Evolutionary conservation across 2,797 vertebrate genomes (phyloP).

Genomic region (Pangasius macronema): DNA sequence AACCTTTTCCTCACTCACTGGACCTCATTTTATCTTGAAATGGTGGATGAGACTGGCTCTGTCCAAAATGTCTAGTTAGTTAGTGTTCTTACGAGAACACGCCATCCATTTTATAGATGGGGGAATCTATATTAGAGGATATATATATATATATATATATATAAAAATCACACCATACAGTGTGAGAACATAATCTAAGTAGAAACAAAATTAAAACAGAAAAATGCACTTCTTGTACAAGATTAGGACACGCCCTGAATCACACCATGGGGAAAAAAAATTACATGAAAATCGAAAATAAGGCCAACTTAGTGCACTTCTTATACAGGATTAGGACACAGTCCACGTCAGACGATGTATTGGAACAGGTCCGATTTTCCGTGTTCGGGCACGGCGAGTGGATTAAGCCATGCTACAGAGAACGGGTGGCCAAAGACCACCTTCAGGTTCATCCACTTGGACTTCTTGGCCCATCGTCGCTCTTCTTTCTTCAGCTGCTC

Average conservation of each 20-base stretch:
- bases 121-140: no score
- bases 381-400: slow-evolving; percentile 90
- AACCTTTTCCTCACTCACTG: background rate
- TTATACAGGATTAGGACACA: background rate
- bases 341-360: slow-evolving; percentile 88
- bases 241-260: background rate
- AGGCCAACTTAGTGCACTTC: background rate
- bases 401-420: slow-evolving; percentile 95
- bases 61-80: no score
- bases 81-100: no score
- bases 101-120: no score
- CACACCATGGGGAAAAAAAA: background rate
- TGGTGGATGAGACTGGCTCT: no score
- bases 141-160: no score
- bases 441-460: slow-evolving; percentile 99
- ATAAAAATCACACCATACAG: no score
- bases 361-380: slow-evolving; percentile 95
- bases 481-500: slow-evolving; percentile 99
- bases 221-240: background rate
- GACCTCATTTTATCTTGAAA: background rate
- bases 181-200: no score
- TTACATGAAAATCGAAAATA: background rate
- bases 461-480: slow-evolving; percentile 95
- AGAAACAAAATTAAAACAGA: background rate
- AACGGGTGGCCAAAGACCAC: slow-evolving; percentile 97